Evolutionary conservation across 2,888 invertebrate species (phyloP).

Genomic region (Nomada lathburiana): DNA sequence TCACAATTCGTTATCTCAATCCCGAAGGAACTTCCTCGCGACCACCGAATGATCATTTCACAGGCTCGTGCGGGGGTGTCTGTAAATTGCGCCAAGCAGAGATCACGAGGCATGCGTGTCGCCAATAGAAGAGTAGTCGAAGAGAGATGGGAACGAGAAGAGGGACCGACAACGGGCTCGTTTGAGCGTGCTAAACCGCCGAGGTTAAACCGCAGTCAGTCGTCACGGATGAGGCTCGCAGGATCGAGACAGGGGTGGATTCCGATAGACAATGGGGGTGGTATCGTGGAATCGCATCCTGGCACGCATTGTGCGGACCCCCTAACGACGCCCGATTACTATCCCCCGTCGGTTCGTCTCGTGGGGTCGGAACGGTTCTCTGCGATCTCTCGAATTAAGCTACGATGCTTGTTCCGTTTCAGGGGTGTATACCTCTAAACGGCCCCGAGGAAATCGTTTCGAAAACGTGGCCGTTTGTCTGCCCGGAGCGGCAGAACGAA

Average conservation of each 20-base stretch:
- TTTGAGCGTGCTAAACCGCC: slow-evolving; percentile 81
- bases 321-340: slow-evolving; percentile 81
- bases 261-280: slow-evolving; percentile 81
- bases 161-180: slow-evolving; percentile 78
- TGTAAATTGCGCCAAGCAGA: slow-evolving; percentile 41
- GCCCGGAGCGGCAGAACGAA: not conserved
- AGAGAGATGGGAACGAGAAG: slow-evolving; percentile 32
- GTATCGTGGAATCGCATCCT: slow-evolving; percentile 81
- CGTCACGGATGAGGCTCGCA: slow-evolving; percentile 74
- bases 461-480: slow-evolving; percentile 46
- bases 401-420: slow-evolving; percentile 49
- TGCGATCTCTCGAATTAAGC: slow-evolving; percentile 71
- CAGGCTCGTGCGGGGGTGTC: slow-evolving; percentile 19
- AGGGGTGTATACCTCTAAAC: not conserved
- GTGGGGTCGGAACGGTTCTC: slow-evolving; percentile 58
- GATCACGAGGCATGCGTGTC: slow-evolving; percentile 43
- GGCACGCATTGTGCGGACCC: slow-evolving; percentile 81
- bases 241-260: slow-evolving; percentile 60
- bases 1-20: slow-evolving; percentile 18
- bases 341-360: slow-evolving; percentile 67
- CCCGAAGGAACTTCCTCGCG: not conserved
- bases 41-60: slow-evolving; percentile 27
- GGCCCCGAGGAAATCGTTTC: slow-evolving; percentile 49
- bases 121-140: not conserved
- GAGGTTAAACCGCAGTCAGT: slow-evolving; percentile 81